These are phyloP conservation scores for Eudyptes chrysolophus DNA, from an alignment of 2,113 vertebrate genomes.

Conservation along the genomic window DNA sequence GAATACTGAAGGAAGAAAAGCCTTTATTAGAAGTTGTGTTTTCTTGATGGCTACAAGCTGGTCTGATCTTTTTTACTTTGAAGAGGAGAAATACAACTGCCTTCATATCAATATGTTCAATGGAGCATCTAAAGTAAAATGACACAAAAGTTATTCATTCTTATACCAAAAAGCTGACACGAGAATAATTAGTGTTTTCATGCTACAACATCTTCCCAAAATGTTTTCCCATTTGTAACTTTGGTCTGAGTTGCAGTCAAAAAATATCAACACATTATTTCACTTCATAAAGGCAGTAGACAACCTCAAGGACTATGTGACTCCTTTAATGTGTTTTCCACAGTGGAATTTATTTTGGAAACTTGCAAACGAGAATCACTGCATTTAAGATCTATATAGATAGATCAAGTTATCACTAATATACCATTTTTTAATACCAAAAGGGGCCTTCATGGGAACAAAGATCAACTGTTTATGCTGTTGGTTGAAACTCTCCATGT, in stretches of 20 bases:
- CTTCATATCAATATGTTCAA: background rate
- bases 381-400: background rate
- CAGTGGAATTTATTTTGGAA: background rate
- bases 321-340: background rate
- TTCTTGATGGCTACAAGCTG: background rate
- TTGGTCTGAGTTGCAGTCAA: background rate
- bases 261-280: background rate
- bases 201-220: background rate
- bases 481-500: background rate
- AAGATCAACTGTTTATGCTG: background rate
- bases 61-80: background rate
- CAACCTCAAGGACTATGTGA: background rate
- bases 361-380: background rate
- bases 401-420: background rate
- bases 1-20: background rate
- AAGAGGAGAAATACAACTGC: background rate
- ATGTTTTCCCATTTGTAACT: background rate
- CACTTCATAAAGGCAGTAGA: background rate
- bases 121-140: background rate
- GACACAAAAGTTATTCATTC: background rate
- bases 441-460: background rate
- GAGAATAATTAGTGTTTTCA: background rate
- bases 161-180: background rate
- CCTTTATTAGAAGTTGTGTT: background rate
- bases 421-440: background rate